These are phyloP conservation scores for Triplophysa siluroides DNA, from an alignment of 2,113 vertebrate species.

Conservation along the genomic window DNA sequence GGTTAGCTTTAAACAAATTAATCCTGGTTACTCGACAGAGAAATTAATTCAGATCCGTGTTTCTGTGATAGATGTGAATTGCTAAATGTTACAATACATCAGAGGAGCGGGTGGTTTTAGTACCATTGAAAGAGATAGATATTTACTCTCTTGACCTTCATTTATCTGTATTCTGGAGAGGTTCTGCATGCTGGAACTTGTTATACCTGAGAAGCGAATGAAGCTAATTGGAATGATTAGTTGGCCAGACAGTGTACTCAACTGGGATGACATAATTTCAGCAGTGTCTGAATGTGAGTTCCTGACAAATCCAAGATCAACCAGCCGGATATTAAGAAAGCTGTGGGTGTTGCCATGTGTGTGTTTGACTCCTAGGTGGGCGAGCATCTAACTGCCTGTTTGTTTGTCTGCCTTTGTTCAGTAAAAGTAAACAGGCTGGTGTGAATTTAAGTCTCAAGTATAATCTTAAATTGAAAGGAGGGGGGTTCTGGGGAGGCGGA, in stretches of 20 bases:
- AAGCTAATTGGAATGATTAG: constrained; percentile 53
- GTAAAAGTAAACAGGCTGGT: constrained; percentile 14
- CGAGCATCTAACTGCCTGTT: not conserved
- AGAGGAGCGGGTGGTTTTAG: not conserved
- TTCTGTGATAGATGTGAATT: constrained; percentile 12
- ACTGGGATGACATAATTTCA: constrained; percentile 47
- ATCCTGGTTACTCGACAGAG: not conserved
- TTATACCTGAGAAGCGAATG: constrained; percentile 50
- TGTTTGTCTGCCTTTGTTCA: constrained; percentile 2
- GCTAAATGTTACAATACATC: constrained; percentile 2
- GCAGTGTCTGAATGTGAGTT: constrained; percentile 1
- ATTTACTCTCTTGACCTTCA: constrained; percentile 14
- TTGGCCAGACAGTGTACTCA: constrained; percentile 52
- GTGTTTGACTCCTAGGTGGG: not conserved
- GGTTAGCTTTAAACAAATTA: not conserved
- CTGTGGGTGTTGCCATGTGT: not conserved
- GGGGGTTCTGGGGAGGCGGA: too few species aligned
- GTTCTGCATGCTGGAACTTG: constrained; percentile 38
- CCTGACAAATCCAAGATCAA: constrained; percentile 24
- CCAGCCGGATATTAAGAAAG: constrained; percentile 13
- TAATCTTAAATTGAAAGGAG: too few species aligned
- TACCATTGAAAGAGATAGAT: not conserved
- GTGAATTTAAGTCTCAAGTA: not conserved
- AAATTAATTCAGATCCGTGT: constrained; percentile 11
- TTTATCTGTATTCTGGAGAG: constrained; percentile 43